Base-by-base conservation (phyloP, 2,797 vertebrate genomes). In the Microchirus variegatus region DNA sequence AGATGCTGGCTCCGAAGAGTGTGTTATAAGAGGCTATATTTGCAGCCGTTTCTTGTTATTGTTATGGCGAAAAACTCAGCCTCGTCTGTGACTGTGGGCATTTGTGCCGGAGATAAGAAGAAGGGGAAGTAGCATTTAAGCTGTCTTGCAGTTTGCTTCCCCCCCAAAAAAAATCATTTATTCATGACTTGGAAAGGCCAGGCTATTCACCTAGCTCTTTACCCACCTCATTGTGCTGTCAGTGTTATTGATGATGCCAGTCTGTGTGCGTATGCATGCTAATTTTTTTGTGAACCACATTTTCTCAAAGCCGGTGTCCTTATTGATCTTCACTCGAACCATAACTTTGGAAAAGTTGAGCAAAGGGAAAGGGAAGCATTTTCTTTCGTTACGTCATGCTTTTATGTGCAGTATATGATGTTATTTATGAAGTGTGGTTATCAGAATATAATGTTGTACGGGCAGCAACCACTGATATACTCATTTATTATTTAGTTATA, bases 11-110 rank as follows among this genome's bases (percentile, higher is more conserved):
- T 58, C 58, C 50, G 13, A 41, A 12, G n/a, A 56, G 22, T 22
- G 63, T 58, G 63, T 55, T 86, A 79, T 60, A 59, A 68, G n/a
- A 71, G 59, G 53, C 17, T 68, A 67, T 56, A 26, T 83, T 82
- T 84, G 54, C 66, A 60, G 74, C 57, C 63, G 16, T 75, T 82
- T 81, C 63, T 82, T 86, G 78, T 82, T 87, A 56, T 82, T 84
- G 80, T 87, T 85, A 54, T 75, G 60, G 46, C 22, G 22, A 22
- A n/a, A 16, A 55, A 61, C 66, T 14, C 31, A 6, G 16, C 67
- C 3, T 44, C 15, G 53, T 52, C 67, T 61, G 52, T 56, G 59
- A 53, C 60, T 47, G 65, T 46, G 58, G 60, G 73, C 66, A 49
- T 78, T 64, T 64, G 48, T 61, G 71, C 46, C 47, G 11, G 3